Evolutionary conservation across 1,140 invertebrate genomes (phyloP), one percentile per base, ranked within the genome.

Genomic region (Formica exsecta): DNA sequence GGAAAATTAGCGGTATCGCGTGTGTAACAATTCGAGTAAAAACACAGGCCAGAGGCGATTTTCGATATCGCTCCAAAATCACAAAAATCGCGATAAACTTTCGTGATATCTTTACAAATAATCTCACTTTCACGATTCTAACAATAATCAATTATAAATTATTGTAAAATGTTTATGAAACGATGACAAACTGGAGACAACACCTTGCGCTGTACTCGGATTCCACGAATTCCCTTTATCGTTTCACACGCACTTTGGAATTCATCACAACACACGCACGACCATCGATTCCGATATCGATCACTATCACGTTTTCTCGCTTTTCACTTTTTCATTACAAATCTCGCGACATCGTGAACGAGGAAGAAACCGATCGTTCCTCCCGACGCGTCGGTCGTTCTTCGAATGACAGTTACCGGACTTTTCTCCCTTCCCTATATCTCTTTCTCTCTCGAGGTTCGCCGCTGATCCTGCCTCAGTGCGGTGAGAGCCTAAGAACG

Each of bases 321-420:
- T 2, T 3, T 16, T 48, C 38, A 61, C 22, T 19, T 44, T 65
- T n/a, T 70, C 36, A 41, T 16, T 51, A 25, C 0, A 19, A 29
- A 59, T 70, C n/a, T 51, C 29, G 8, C 61, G 32, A 54, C 16
- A 54, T 9, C 36, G 36, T 44, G 13, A 66, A 19, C 80, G 51
- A 65, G 51, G 38, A 9, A 48, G 51, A 44, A 85, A 13, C 29
- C n/a, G 38, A 57, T 87, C 74, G 48, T 75, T 61, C 90, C 68
- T 86, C 61, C 41, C 92, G 73, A 87, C 85, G 70, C 91, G 88
- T 92, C 75, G 90, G 91, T 83, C 79, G 91, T 90, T 90, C 87
- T 74, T 87, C 90, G 89, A 93, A 92, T 93, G 93, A 93, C 92
- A 93, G 90, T 92, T 90, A 86, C 89, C 84, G 79, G 77, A 74